Evolutionary conservation across 2,113 vertebrate species (phyloP).

Genomic region (Nibea albiflora): DNA sequence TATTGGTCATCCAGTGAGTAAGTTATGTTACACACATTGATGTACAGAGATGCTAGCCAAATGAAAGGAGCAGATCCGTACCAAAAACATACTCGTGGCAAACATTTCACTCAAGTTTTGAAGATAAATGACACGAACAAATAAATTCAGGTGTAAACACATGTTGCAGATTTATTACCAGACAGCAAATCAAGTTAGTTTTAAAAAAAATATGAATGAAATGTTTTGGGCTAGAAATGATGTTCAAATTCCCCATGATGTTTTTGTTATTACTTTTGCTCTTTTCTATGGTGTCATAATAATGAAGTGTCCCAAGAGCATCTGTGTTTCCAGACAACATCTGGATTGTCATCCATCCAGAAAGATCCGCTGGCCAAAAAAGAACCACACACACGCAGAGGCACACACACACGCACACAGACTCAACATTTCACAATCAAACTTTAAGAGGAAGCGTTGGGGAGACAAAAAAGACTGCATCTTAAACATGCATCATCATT

Average conservation of each 20-base stretch:
- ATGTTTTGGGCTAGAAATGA: not conserved
- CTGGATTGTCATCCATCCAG: constrained; percentile 5
- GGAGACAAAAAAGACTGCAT: not conserved
- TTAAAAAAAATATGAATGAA: not conserved
- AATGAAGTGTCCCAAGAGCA: not conserved
- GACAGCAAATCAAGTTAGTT: not conserved
- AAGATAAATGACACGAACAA: not conserved
- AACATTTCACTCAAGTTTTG: not conserved
- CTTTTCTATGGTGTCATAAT: not conserved
- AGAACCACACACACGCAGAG: not conserved
- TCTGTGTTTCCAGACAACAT: not conserved
- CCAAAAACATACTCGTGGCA: not conserved
- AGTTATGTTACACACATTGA: not conserved
- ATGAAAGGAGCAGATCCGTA: not conserved
- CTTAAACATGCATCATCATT: not conserved
- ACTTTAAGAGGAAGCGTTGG: constrained; percentile 8
- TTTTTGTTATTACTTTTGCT: not conserved
- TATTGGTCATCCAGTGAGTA: not conserved
- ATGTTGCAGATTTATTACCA: not conserved
- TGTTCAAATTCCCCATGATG: not conserved
- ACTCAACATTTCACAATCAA: constrained; percentile 31
- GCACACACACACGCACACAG: not conserved
- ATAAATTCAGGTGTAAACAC: not conserved
- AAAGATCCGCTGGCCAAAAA: not conserved
- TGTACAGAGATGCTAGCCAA: not conserved